A percentile compares a stretch with the other conserved stretches of the same genome.
Conservation (phyloP, 2,888 invertebrate genomes). For the Pocota personata region DNA sequence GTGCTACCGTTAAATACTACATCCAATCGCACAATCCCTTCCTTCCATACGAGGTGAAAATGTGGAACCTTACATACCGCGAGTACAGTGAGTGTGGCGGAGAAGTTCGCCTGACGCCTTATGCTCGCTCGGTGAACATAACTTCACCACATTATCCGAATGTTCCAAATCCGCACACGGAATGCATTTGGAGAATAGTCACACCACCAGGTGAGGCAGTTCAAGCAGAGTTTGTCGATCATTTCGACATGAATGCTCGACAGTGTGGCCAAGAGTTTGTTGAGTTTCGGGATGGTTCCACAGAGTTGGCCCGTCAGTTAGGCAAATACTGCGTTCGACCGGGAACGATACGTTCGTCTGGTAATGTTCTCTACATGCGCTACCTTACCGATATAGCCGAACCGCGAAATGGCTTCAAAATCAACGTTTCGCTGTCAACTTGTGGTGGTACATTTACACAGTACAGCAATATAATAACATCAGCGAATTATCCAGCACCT, state of each 20-base stretch:
- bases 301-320: slow-evolving; percentile 86
- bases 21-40: slow-evolving; percentile 2
- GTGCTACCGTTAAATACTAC: slow-evolving; percentile 83
- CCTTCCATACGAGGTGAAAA: neutral
- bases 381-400: slow-evolving; percentile 88
- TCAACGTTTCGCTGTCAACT: slow-evolving; percentile 78
- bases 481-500: slow-evolving; percentile 88
- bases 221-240: slow-evolving; percentile 89
- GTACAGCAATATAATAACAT: slow-evolving; percentile 85
- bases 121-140: slow-evolving; percentile 82
- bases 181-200: slow-evolving; percentile 91
- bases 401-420: slow-evolving; percentile 91
- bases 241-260: slow-evolving; percentile 87
- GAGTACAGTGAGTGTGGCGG: slow-evolving; percentile 87
- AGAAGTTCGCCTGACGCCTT: slow-evolving; percentile 81
- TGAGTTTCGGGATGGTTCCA: slow-evolving; percentile 93
- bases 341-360: slow-evolving; percentile 85
- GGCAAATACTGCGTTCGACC: slow-evolving; percentile 87
- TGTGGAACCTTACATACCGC: slow-evolving; percentile 78
- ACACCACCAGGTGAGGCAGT: slow-evolving; percentile 90
- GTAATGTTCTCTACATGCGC: slow-evolving; percentile 88
- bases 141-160: slow-evolving; percentile 92
- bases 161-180: slow-evolving; percentile 89
- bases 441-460: slow-evolving; percentile 90
- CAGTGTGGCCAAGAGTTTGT: slow-evolving; percentile 85